Evolutionary conservation across 2,113 vertebrate species (phyloP), one percentile per base, ranked within the genome.

Genomic region (Chitala chitala): DNA sequence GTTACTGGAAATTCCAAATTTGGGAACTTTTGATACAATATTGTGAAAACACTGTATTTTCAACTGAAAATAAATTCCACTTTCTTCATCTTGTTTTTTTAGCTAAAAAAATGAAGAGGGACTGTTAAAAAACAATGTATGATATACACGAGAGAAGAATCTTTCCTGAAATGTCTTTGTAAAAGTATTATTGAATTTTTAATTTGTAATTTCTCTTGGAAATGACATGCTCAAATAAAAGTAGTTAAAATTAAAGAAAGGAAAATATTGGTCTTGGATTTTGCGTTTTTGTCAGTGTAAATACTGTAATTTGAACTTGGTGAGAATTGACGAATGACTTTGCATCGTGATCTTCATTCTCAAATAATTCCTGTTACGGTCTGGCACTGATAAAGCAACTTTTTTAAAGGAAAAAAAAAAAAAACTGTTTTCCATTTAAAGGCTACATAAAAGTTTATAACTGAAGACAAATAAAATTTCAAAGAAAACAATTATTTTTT

Each of bases 41-140:
- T 99, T 98, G 96, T 98, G 95, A 99, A 96, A 98, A 98, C 96
- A 98, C 97, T 99, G 97, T 99, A 99, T 98, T 98, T 99, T 98
- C 95, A 88, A 96, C 95, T 95, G 94, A 98, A 94, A 78, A 81
- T 77, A 84, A 98, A 97, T 96, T 98, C 96, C 96, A 96, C 95
- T 98, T 98, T 96, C 94, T 98, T 97, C 95, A 96, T 96, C 94
- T 95, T 95, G 91, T 94, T 94, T 81, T 72, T 77, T 95, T 96
- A 97, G 94, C 94, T 96, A 94, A 95, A 93, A 89, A 90, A 89
- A 89, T 88, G 89, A 98, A 97, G 93, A 98, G 94, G 94, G 95
- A 95, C 96, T 98, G 96, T 98, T 98, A 96, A 81, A 96, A 96
- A 96, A 95, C 95, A 95, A 97, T 98, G 97, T 99, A 98, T 98